Evolutionary conservation across 2,797 vertebrate genomes (phyloP).

Genomic region (Micrastur ruficollis): DNA sequence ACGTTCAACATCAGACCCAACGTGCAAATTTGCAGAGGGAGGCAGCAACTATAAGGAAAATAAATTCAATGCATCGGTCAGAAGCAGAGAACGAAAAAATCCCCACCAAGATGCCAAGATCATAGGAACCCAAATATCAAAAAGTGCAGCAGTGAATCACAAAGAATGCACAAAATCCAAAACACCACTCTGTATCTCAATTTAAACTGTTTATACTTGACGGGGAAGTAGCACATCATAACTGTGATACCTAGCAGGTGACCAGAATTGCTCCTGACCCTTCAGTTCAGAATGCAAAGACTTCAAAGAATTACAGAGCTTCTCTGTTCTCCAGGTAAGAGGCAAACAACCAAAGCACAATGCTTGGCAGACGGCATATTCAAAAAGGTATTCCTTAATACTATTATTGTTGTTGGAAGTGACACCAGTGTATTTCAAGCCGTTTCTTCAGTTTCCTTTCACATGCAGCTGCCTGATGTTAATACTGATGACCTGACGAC

Average conservation of each 20-base stretch:
- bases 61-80: neutral
- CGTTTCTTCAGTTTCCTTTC: neutral
- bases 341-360: neutral
- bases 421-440: neutral
- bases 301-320: neutral
- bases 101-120: neutral
- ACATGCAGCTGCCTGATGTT: neutral
- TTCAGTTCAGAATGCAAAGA: neutral
- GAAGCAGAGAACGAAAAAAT: neutral
- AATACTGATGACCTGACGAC: neutral
- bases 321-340: neutral
- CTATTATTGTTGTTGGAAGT: neutral
- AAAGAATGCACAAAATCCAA: neutral
- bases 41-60: neutral
- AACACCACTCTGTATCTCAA: neutral
- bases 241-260: fast-evolving
- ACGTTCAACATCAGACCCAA: neutral
- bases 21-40: neutral
- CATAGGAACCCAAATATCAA: neutral
- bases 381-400: neutral
- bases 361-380: neutral
- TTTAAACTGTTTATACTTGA: neutral
- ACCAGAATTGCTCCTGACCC: neutral
- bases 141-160: neutral
- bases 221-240: neutral